Percentiles rank a stretch among this genome's conserved stretches.
Evolutionary conservation across 2,797 vertebrate species (phyloP).

Genomic region (Pachyuromys duprasi): DNA sequence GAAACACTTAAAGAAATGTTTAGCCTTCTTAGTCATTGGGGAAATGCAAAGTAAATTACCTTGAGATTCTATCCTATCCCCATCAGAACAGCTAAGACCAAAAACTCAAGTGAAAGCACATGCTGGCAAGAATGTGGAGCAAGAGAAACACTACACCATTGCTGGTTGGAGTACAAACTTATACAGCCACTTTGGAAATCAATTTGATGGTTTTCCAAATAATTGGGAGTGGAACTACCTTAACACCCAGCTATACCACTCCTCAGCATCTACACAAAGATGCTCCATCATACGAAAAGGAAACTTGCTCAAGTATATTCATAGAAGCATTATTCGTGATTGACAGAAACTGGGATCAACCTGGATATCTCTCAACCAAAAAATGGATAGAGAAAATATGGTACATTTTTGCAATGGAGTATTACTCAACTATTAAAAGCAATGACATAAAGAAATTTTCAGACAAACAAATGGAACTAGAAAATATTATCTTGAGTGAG

Average conservation of each 20-base stretch:
- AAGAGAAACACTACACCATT: neutral
- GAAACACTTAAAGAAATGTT: neutral
- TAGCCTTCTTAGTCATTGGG: neutral
- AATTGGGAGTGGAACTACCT: neutral
- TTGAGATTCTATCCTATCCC: neutral
- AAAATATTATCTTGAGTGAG: neutral
- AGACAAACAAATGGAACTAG: neutral
- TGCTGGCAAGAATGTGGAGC: neutral
- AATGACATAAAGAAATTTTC: neutral
- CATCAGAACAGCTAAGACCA: neutral
- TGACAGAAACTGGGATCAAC: neutral
- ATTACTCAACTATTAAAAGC: neutral
- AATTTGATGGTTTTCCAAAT: neutral
- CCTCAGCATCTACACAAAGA: neutral
- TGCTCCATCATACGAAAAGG: neutral
- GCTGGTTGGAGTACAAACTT: neutral
- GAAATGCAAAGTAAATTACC: neutral
- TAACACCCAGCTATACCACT: neutral
- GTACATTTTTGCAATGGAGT: neutral
- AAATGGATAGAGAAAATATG: neutral
- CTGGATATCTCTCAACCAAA: neutral
- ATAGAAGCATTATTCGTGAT: neutral
- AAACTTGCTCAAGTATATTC: neutral
- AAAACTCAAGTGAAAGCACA: neutral
- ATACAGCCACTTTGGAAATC: neutral